Evolutionary conservation across 2,113 vertebrate species (phyloP).

Genomic region (Plecturocebus donacophilus): DNA sequence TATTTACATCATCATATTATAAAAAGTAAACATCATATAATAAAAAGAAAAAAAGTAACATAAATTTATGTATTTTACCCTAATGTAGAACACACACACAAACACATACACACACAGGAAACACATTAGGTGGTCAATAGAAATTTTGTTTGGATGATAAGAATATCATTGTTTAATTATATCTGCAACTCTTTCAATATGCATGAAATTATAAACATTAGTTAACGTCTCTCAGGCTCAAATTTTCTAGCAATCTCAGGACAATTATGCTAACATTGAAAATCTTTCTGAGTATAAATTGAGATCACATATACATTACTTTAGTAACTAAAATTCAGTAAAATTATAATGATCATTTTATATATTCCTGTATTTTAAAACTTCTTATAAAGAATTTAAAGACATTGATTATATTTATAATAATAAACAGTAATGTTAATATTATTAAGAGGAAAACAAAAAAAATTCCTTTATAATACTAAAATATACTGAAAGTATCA

Average conservation of each 20-base stretch:
- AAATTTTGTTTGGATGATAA: background rate
- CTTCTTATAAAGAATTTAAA: background rate
- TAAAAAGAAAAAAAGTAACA: background rate
- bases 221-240: background rate
- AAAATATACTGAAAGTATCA: background rate
- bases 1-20: background rate
- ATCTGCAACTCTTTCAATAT: background rate
- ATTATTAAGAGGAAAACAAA: background rate
- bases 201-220: constrained; percentile 4
- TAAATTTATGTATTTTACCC: background rate
- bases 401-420: background rate
- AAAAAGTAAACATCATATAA: background rate
- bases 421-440: background rate
- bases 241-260: background rate
- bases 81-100: background rate
- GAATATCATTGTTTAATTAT: background rate
- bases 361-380: background rate
- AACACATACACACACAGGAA: background rate
- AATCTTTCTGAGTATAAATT: background rate
- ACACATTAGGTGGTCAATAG: background rate
- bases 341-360: background rate
- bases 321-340: background rate
- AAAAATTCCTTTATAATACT: background rate
- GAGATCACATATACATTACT: background rate
- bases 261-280: background rate